Percentiles rank a stretch among this genome's conserved stretches.
Evolutionary conservation across 1,140 invertebrate genomes (phyloP).

Genomic region (Helicoverpa zea): DNA sequence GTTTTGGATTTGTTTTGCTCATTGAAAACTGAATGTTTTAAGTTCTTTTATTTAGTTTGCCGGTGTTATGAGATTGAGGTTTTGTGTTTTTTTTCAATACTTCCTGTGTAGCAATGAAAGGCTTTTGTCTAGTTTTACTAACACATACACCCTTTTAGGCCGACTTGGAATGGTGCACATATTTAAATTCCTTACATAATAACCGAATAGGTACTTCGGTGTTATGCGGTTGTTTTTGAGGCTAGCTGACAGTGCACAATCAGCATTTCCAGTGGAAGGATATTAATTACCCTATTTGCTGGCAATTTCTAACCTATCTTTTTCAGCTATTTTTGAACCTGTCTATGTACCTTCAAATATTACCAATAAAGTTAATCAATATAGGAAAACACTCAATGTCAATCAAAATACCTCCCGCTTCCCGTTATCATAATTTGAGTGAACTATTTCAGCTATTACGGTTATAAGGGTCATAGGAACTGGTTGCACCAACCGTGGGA

Average conservation of each 20-base stretch:
- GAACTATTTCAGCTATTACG: conserved; percentile 45
- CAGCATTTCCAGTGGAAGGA: no score
- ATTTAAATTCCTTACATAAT: no score
- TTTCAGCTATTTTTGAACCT: no score
- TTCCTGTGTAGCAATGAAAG: conserved; percentile 15
- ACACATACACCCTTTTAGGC: background rate
- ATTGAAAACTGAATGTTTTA: conserved; percentile 3
- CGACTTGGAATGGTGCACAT: no score
- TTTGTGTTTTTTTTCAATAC: conserved; percentile 6
- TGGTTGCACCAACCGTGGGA: conserved; percentile 68
- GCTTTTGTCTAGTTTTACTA: background rate
- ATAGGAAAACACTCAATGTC: background rate
- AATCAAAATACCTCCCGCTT: conserved; percentile 23
- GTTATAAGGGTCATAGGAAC: conserved; percentile 44
- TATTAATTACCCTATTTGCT: no score
- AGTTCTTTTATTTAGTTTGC: conserved; percentile 22
- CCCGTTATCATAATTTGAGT: conserved; percentile 46
- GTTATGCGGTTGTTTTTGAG: no score
- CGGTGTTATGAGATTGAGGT: conserved; percentile 9
- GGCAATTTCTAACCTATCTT: no score
- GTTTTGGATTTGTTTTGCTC: conserved; percentile 30
- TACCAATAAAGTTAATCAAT: background rate
- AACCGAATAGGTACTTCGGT: no score
- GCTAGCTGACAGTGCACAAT: no score
- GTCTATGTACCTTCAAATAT: background rate